These are phyloP conservation scores for Crambe crambe DNA, from an alignment of 37 sponge, comb jelly and placozoan species.

Conservation along the genomic window DNA sequence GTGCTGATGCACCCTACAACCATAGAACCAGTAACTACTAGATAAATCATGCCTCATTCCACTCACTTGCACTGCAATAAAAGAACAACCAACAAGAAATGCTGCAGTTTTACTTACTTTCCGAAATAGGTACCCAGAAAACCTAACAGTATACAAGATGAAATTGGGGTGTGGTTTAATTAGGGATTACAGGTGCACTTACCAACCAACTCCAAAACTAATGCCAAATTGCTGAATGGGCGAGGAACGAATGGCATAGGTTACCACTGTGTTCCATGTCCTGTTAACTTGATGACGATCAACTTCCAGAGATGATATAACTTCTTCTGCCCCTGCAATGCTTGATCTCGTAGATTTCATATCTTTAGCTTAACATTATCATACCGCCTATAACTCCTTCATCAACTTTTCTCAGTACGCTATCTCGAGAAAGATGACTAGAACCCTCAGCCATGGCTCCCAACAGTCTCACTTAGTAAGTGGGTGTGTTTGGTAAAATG, in stretches of 20 bases:
- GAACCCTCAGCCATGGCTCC: background rate
- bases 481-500: background rate
- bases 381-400: constrained; percentile 31
- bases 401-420: constrained; percentile 14
- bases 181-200: no score
- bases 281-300: constrained; percentile 16
- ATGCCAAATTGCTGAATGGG: constrained; percentile 60
- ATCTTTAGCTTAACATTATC: background rate
- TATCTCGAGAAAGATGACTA: no score
- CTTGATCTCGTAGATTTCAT: background rate
- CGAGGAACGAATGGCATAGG: constrained; percentile 31
- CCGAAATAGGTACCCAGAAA: constrained; percentile 63
- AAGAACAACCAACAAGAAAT: constrained; percentile 58
- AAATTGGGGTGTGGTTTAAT: no score
- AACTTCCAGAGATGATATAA: constrained; percentile 25
- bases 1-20: constrained; percentile 44
- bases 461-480: background rate
- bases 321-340: constrained; percentile 28
- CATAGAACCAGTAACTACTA: no score
- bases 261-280: constrained; percentile 23
- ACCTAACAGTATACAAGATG: constrained; percentile 15
- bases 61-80: constrained; percentile 61
- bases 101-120: constrained; percentile 69
- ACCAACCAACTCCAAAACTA: constrained; percentile 75
- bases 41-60: no score